phyloP scores from a whole-genome alignment of 2,113 vertebrate genomes.

The Podilymbus podiceps region DNA sequence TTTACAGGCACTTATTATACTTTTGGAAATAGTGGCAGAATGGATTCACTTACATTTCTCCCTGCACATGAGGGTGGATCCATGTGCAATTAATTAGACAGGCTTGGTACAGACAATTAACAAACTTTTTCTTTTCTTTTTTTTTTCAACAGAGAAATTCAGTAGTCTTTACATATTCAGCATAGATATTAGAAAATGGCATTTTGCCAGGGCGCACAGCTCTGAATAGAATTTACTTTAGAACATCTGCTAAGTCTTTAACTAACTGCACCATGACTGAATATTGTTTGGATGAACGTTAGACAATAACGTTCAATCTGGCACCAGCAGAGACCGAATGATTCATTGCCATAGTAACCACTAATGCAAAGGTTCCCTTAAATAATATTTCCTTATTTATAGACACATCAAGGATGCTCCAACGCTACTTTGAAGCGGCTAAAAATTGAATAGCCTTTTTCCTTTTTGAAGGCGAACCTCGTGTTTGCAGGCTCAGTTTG shows the following conservation, averaged over 20 bases:
- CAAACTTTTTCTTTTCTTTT: not conserved
- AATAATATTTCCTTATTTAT: conserved; percentile 75
- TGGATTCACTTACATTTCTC: conserved; percentile 9
- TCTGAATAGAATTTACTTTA: conserved; percentile 4
- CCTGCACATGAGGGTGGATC: not conserved
- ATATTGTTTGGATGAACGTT: not conserved
- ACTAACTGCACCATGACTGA: not conserved
- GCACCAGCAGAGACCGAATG: conserved; percentile 49
- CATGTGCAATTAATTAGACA: conserved; percentile 45
- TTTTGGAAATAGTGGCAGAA: conserved; percentile 19
- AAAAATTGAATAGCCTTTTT: not conserved
- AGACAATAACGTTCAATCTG: conserved; percentile 45
- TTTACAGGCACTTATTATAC: conserved; percentile 34
- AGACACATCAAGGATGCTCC: not conserved
- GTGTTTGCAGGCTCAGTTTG: not conserved
- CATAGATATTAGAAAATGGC: not conserved
- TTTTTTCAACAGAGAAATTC: not conserved
- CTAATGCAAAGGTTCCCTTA: conserved; percentile 73
- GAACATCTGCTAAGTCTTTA: conserved; percentile 51
- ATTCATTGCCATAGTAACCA: conserved; percentile 67
- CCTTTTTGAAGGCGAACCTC: not conserved
- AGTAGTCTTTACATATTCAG: not conserved
- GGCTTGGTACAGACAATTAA: conserved; percentile 40
- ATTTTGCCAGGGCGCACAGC: not conserved
- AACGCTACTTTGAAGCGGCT: not conserved